A percentile compares a stretch with the other conserved stretches of the same genome.
Evolutionary conservation across 2,113 vertebrate species (phyloP).

Genomic region (Danionella cerebrum): DNA sequence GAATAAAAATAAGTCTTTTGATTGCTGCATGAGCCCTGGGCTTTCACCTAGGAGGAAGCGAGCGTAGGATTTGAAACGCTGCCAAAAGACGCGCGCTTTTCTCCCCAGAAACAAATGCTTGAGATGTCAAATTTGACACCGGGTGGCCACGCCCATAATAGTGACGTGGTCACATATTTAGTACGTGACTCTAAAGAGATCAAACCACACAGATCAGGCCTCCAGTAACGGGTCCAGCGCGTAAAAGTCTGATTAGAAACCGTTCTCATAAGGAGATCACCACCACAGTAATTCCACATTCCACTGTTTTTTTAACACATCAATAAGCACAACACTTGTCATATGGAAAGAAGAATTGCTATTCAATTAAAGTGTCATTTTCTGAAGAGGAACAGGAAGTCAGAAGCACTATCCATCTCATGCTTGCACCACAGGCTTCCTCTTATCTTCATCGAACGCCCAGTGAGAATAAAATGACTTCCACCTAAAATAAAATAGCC

Average conservation of each 20-base stretch:
- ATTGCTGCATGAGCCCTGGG: not conserved
- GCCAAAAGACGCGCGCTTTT: not conserved
- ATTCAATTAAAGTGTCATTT: slow-evolving; percentile 31
- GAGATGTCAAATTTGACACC: not conserved
- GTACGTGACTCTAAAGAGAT: slow-evolving; percentile 35
- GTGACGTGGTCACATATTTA: slow-evolving; percentile 11
- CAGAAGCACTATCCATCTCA: slow-evolving; percentile 42
- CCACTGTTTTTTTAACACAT: not conserved
- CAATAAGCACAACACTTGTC: not conserved
- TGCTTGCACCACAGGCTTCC: slow-evolving; percentile 50
- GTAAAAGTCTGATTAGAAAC: too few species aligned
- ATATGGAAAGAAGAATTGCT: not conserved
- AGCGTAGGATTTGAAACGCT: not conserved
- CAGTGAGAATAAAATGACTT: slow-evolving; percentile 46
- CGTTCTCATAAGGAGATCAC: accelerated
- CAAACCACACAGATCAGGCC: slow-evolving; percentile 10
- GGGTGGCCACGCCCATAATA: not conserved
- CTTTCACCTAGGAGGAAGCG: not conserved
- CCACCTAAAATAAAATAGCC: not conserved
- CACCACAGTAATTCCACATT: too few species aligned
- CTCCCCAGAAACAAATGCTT: slow-evolving; percentile 31
- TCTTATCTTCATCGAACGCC: slow-evolving; percentile 43
- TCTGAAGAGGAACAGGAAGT: slow-evolving; percentile 71
- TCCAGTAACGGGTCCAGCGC: not conserved
- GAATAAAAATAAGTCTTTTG: too few species aligned